Conservation (phyloP, 1,140 invertebrate species). For the Cardiocondyla obscurior region DNA sequence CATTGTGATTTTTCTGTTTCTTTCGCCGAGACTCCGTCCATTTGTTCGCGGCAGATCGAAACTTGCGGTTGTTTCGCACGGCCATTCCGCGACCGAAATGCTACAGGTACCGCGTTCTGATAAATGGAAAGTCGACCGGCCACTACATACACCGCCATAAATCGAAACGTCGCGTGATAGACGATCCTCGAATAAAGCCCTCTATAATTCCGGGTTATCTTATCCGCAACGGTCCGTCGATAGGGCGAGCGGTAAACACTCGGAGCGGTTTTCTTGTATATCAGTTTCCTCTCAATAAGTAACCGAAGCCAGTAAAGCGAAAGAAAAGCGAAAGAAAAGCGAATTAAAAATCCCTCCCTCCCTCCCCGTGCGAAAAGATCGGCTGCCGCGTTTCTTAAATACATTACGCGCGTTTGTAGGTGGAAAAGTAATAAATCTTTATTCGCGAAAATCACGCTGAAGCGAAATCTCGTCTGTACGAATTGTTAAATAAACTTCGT, state of each 20-base stretch:
- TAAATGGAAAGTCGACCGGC: conserved; percentile 67
- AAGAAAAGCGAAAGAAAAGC: background rate
- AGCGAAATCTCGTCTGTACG: background rate
- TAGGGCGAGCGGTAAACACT: conserved; percentile 37
- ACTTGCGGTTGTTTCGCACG: conserved; percentile 69
- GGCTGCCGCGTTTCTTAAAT: too few species aligned
- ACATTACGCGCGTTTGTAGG: background rate
- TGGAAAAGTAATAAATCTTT: background rate
- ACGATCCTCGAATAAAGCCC: conserved; percentile 64
- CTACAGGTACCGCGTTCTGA: conserved; percentile 67
- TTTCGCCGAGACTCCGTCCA: conserved; percentile 68
- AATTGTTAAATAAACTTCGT: conserved; percentile 19
- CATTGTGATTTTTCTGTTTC: conserved; percentile 71
- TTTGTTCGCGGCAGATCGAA: conserved; percentile 69
- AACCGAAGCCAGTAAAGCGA: background rate
- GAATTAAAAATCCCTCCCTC: conserved; percentile 32
- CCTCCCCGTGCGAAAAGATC: background rate
- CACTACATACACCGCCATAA: conserved; percentile 56
- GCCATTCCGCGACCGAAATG: conserved; percentile 54
- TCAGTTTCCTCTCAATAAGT: conserved; percentile 9
- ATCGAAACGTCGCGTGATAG: conserved; percentile 59
- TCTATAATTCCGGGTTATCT: conserved; percentile 61
- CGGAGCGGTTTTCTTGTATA: background rate
- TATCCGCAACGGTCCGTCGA: conserved; percentile 57
- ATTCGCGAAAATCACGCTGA: background rate